Evolutionary conservation across 2,888 invertebrate species (phyloP).

Genomic region (Nephrotoma guestfalica): DNA sequence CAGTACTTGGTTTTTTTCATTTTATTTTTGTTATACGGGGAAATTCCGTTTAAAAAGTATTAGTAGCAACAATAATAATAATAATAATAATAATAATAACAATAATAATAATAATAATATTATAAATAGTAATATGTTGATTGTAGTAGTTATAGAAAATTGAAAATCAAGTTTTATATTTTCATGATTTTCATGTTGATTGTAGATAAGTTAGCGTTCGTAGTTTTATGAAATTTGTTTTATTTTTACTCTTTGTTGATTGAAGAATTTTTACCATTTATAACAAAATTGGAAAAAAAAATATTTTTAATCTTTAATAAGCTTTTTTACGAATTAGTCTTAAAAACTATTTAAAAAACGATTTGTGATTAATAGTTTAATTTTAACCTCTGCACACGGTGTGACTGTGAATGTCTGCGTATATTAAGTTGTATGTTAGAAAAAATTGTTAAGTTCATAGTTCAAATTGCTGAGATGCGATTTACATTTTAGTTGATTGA

Average conservation of each 20-base stretch:
- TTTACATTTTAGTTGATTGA: not conserved
- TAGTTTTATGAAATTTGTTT: not conserved
- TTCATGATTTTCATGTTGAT: not conserved
- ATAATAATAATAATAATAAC: not conserved
- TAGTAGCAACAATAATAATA: not conserved
- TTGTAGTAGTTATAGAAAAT: not conserved
- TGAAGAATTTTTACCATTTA: not conserved
- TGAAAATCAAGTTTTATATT: not conserved
- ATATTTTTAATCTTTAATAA: not conserved
- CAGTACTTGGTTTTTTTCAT: not conserved
- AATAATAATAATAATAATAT: not conserved
- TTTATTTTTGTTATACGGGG: not conserved
- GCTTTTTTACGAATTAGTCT: not conserved
- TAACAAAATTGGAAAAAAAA: no score
- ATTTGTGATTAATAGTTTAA: not conserved
- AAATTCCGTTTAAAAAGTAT: not conserved
- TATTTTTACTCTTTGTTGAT: not conserved
- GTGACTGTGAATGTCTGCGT: no score
- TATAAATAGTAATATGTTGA: not conserved
- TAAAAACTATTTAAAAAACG: not conserved
- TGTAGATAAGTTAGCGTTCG: not conserved
- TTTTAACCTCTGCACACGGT: not conserved
- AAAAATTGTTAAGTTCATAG: not conserved
- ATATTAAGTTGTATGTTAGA: no score
- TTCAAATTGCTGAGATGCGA: not conserved